Percentiles rank a stretch among this genome's conserved stretches.
These are phyloP conservation scores for Cacatua alba DNA, from an alignment of 2,113 vertebrate species.

Conservation along the genomic window DNA sequence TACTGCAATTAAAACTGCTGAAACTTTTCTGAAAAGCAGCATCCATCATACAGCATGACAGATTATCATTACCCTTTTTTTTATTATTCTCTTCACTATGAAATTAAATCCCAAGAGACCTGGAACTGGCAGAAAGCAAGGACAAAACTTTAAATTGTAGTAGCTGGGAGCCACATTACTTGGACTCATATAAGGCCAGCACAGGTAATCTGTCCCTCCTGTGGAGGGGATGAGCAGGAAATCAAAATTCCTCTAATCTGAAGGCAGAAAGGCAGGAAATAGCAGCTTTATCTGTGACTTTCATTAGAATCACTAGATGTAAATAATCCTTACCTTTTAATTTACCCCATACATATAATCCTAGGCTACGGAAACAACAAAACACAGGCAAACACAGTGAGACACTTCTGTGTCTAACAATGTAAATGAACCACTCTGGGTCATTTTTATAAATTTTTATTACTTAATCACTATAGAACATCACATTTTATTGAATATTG, in stretches of 20 bases:
- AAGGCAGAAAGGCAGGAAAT: background rate
- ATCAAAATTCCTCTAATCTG: background rate
- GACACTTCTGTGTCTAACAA: background rate
- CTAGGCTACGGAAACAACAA: background rate
- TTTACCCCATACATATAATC: background rate
- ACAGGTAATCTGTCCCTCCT: background rate
- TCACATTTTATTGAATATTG: background rate
- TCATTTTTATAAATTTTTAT: background rate
- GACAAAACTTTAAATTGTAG: background rate
- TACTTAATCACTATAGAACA: background rate
- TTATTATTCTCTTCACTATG: background rate
- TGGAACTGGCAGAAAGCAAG: background rate
- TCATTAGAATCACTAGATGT: background rate
- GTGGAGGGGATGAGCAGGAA: background rate
- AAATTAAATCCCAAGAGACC: background rate
- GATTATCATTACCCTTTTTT: background rate
- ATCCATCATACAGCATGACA: background rate
- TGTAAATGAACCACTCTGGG: rapidly evolving
- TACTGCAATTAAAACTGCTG: background rate
- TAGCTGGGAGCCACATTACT: background rate
- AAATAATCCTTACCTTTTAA: background rate
- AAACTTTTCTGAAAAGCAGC: background rate
- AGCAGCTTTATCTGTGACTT: background rate
- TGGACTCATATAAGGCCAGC: background rate
- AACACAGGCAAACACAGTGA: background rate